phyloP scores from a whole-genome alignment of 2,797 vertebrate genomes.

The Chiloscyllium punctatum region DNA sequence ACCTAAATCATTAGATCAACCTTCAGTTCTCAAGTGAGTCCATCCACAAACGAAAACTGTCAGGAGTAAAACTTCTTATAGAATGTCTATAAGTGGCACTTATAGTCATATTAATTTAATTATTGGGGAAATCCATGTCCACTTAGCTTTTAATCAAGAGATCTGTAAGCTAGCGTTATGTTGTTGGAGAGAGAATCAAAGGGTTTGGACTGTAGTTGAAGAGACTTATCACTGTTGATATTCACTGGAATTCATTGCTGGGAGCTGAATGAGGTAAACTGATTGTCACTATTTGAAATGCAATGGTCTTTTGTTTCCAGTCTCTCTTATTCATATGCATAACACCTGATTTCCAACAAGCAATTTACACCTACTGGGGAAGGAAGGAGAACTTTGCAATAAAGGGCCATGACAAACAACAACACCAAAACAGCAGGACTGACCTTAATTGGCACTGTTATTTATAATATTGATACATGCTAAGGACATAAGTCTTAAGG shows the following conservation, averaged over 20 bases:
- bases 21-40: too few relatives aligned
- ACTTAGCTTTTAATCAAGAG: background rate
- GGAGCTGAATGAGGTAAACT: background rate
- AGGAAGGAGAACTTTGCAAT: background rate
- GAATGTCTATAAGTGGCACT: background rate
- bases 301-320: background rate
- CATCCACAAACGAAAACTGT: background rate
- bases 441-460: background rate
- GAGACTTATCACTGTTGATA: background rate
- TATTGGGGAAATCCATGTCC: background rate
- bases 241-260: background rate
- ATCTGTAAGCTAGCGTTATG: background rate
- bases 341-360: background rate
- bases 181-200: background rate
- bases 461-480: background rate
- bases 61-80: too few relatives aligned
- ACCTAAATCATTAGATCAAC: background rate
- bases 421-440: background rate
- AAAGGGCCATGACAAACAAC: background rate
- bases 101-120: background rate
- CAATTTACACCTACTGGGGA: conserved; percentile 18
- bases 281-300: background rate
- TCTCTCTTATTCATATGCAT: background rate
- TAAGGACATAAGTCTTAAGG: background rate
- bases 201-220: background rate